phyloP scores from a whole-genome alignment of 2,888 invertebrate genomes.

The Aradus depressus region DNA sequence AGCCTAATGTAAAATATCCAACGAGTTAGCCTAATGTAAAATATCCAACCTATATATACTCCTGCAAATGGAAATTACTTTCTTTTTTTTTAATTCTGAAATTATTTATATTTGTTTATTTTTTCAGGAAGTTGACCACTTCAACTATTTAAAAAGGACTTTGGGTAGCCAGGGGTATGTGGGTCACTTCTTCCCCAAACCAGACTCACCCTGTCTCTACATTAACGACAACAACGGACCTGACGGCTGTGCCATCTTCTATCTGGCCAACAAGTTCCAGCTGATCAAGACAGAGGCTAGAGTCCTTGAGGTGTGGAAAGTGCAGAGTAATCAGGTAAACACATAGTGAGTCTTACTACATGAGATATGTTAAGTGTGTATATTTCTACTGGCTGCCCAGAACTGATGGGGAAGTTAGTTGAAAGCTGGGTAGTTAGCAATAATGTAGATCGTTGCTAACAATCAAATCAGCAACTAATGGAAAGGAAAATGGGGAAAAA shows the following conservation, averaged over 20 bases:
- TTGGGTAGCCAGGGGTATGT: conserved; percentile 52
- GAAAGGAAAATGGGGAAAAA: too few relatives aligned
- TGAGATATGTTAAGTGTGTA: too few relatives aligned
- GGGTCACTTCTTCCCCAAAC: conserved; percentile 62
- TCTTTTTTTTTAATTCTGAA: not conserved
- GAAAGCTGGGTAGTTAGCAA: too few relatives aligned
- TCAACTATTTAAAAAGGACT: conserved; percentile 51
- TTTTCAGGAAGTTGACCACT: conserved; percentile 61
- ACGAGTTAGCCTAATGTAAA: too few relatives aligned
- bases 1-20: too few relatives aligned
- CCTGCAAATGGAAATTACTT: too few relatives aligned
- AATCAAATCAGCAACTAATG: too few relatives aligned
- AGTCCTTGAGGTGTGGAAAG: conserved; percentile 58
- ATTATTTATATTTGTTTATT: conserved; percentile 18
- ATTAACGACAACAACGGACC: conserved; percentile 60
- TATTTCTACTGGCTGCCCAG: too few relatives aligned
- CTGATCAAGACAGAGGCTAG: conserved; percentile 46
- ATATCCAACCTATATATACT: too few relatives aligned
- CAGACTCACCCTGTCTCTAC: conserved; percentile 64
- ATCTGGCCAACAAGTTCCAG: conserved; percentile 49
- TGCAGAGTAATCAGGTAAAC: conserved; percentile 57
- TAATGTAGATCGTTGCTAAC: too few relatives aligned
- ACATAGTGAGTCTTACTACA: not conserved
- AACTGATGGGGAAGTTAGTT: too few relatives aligned
- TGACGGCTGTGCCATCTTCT: conserved; percentile 69